Conservation (phyloP, 2,113 vertebrate genomes). For the Megaptera novaeangliae region DNA sequence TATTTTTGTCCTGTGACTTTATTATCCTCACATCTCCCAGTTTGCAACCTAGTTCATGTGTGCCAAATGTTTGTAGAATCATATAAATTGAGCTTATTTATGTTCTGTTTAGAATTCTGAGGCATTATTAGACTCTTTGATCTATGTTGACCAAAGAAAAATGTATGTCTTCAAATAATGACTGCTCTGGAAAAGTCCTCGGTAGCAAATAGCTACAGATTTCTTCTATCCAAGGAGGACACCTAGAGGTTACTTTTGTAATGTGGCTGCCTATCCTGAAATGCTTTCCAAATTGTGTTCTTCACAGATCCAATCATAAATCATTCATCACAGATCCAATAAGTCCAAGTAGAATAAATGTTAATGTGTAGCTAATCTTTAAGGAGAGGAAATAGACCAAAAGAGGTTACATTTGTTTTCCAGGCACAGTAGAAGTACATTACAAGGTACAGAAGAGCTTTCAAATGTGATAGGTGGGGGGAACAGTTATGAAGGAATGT, state of each 20-base stretch:
- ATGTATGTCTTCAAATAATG: neutral
- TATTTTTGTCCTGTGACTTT: neutral
- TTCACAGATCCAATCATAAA: neutral
- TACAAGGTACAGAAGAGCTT: neutral
- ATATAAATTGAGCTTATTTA: neutral
- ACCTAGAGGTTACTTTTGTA: conserved; percentile 57
- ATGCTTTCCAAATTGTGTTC: neutral
- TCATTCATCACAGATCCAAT: neutral
- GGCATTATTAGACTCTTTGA: neutral
- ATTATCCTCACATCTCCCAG: neutral
- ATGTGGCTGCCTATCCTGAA: neutral
- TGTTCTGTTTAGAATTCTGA: neutral
- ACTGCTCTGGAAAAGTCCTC: neutral
- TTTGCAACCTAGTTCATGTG: neutral
- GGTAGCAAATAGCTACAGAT: neutral
- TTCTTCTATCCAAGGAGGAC: conserved; percentile 49
- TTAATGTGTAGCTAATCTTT: neutral
- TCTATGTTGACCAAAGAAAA: neutral
- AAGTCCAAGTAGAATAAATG: neutral
- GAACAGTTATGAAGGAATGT: neutral
- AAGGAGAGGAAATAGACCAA: neutral
- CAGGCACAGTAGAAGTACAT: neutral
- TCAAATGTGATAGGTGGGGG: neutral
- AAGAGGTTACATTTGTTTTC: neutral
- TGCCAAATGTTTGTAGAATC: neutral